phyloP scores from a whole-genome alignment of 2,888 invertebrate genomes.

The Emmelina monodactyla region DNA sequence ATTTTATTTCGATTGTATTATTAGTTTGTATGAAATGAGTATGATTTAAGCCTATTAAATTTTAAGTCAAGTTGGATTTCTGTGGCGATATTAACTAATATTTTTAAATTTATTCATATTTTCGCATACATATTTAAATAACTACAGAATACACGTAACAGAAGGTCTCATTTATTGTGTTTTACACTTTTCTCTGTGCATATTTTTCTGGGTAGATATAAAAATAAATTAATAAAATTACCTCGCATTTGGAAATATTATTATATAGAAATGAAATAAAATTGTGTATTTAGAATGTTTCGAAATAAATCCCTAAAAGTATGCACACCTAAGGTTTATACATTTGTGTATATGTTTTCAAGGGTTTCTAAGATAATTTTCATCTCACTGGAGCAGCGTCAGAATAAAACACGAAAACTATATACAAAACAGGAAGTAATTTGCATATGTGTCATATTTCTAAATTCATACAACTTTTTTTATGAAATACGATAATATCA shows the following conservation, averaged over 20 bases:
- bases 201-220: slow-evolving; percentile 35
- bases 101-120: slow-evolving; percentile 22
- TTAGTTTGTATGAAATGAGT: slow-evolving; percentile 42
- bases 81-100: slow-evolving; percentile 42
- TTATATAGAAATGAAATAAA: slow-evolving; percentile 49
- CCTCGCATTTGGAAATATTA: slow-evolving; percentile 65
- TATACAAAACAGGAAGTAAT: no score
- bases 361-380: no score
- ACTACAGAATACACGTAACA: slow-evolving; percentile 46
- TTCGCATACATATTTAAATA: slow-evolving; percentile 15
- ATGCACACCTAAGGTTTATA: no score
- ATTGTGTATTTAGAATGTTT: slow-evolving; percentile 42
- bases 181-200: slow-evolving; percentile 25
- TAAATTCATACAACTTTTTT: no score
- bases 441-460: no score
- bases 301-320: slow-evolving; percentile 38
- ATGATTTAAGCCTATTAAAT: slow-evolving; percentile 50
- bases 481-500: no score
- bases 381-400: no score
- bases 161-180: slow-evolving; percentile 34
- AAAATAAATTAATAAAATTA: slow-evolving; percentile 56
- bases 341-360: no score
- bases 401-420: no score
- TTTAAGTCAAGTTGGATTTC: slow-evolving; percentile 52
- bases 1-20: slow-evolving; percentile 58